Evolutionary conservation across 2,113 vertebrate genomes (phyloP).

Genomic region (Prunella fulvescens): DNA sequence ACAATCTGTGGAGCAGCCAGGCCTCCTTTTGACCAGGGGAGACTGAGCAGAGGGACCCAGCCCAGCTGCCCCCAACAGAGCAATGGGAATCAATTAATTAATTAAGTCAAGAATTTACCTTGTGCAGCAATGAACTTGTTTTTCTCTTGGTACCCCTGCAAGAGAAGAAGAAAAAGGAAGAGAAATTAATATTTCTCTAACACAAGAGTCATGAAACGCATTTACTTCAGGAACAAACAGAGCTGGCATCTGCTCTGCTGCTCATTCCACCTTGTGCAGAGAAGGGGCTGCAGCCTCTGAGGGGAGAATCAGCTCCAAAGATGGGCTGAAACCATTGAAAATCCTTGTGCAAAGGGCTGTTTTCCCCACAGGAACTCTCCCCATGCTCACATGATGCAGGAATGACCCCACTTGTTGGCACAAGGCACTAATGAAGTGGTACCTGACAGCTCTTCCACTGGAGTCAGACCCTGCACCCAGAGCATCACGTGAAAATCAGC

Average conservation of each 20-base stretch:
- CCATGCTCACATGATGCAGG: rapidly evolving
- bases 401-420: not conserved
- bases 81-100: not conserved
- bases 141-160: slow-evolving; percentile 96
- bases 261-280: not conserved
- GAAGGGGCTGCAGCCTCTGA: not conserved
- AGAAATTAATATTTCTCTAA: not conserved
- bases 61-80: not conserved
- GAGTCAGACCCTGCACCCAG: not conserved
- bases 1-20: not conserved
- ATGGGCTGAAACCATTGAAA: not conserved
- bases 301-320: not conserved
- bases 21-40: not conserved
- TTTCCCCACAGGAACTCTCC: not conserved
- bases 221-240: not conserved
- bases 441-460: not conserved
- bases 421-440: not conserved
- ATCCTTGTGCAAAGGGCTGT: not conserved
- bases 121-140: slow-evolving; percentile 98
- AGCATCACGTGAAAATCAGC: not conserved
- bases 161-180: not conserved
- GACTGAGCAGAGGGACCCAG: not conserved
- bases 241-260: not conserved
- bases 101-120: slow-evolving; percentile 72
- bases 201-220: not conserved